Conservation (phyloP, 2,113 vertebrate genomes). For the Podocnemis expansa region DNA sequence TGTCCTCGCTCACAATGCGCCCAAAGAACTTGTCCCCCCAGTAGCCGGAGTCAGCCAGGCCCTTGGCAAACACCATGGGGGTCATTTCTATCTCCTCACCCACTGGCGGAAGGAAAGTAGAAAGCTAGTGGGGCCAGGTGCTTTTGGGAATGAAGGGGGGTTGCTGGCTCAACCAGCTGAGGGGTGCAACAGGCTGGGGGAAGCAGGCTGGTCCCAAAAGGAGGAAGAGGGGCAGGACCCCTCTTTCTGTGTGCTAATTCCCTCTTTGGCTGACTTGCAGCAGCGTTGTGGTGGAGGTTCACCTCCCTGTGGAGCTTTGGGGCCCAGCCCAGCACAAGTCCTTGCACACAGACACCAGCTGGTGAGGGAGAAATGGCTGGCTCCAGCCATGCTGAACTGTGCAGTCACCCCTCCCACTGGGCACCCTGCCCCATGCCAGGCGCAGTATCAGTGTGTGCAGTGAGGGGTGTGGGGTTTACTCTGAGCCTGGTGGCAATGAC, state of each 20-base stretch:
- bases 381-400: neutral
- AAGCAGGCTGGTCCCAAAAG: neutral
- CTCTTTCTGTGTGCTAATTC: neutral
- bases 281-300: too few relatives aligned
- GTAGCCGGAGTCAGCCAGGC: constrained; percentile 88
- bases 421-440: neutral
- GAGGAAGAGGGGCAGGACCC: neutral
- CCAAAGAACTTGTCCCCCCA: constrained; percentile 97
- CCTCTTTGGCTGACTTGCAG: neutral
- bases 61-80: constrained; percentile 92
- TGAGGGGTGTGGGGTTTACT: neutral
- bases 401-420: neutral
- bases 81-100: constrained; percentile 99
- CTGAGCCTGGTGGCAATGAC: too few relatives aligned
- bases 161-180: neutral
- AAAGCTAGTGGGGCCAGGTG: neutral
- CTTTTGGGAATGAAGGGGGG: neutral
- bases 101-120: constrained; percentile 75
- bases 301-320: too few relatives aligned
- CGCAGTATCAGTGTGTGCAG: accelerated
- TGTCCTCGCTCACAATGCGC: constrained; percentile 87
- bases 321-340: too few relatives aligned
- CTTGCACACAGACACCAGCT: neutral
- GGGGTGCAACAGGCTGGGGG: neutral
- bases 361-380: neutral